Evolutionary conservation across 2,888 invertebrate species (phyloP), one percentile per base, ranked within the genome.

Genomic region (Sphecodes monilicornis): DNA sequence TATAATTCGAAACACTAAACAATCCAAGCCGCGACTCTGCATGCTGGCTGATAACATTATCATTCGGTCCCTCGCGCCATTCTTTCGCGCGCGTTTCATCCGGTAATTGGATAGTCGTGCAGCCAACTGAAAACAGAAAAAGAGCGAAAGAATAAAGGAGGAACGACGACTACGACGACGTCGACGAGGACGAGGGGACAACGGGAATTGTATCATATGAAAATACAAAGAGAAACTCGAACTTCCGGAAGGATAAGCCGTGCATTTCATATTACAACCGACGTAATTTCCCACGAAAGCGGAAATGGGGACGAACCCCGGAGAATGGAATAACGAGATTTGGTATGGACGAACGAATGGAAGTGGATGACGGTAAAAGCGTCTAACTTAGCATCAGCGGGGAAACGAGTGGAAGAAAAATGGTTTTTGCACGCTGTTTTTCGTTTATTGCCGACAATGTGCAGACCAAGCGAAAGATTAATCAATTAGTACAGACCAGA

Each of bases 81-180:
- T 60, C 75, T 77, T 76, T 78, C 71, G 22, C 43, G 54, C 8
- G 70, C 36, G 82, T 74, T 85, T 84, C 69, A 73, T 36, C 39
- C 69, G 29, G 68, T 85, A 85, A 85, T 85, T 85, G 79, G 79
- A 80, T 85, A 50, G 79, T 69, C 75, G 73, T 22, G 68, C 73
- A 50, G 72, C 78, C 39, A 66, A 69, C 22, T n/a, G 71, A 74
- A 75, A 78, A 82, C 13, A 43, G 18, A 68, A 73, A 36, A 36
- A 18, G 22, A 22, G 16, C 22, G 16, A 26, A 18, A n/a, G 18
- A 26, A 26, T 8, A 6, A 41, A 26, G 32, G 18, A 18, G 8
- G 8, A 8, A n/a, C 18, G 22, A 5, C 50, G 18, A 46, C 46
- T 8, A 50, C 22, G 22, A 46, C 16, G 26, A 18, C 11, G 26